These are phyloP conservation scores for Gonocerus acuteangulatus DNA, from an alignment of 2,888 invertebrate species.

Conservation along the genomic window DNA sequence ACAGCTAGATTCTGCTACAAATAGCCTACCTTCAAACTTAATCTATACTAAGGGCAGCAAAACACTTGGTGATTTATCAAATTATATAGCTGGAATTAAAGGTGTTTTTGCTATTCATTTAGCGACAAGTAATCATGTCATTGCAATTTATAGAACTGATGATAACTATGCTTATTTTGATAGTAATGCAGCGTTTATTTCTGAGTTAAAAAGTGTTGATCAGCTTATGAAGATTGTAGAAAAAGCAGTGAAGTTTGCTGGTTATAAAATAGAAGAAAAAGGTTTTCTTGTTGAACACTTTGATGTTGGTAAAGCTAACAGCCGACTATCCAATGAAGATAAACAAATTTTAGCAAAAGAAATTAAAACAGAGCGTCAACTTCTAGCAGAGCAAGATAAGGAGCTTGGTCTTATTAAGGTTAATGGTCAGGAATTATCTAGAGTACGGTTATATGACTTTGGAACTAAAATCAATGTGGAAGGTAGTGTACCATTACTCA, in stretches of 20 bases:
- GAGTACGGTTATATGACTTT: not conserved
- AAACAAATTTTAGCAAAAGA: not conserved
- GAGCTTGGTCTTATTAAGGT: slow-evolving; percentile 1
- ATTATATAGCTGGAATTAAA: not conserved
- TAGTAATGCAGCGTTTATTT: not conserved
- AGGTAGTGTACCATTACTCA: not conserved
- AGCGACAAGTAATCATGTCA: not conserved
- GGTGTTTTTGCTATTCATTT: not conserved
- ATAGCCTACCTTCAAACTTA: not conserved
- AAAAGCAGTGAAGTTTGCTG: not conserved
- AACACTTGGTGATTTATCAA: slow-evolving; percentile 1
- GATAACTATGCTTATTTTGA: not conserved
- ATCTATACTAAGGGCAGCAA: not conserved
- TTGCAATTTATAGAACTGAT: slow-evolving; percentile 1
- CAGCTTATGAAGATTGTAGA: not conserved
- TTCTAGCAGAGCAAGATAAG: not conserved
- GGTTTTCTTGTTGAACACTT: slow-evolving; percentile 3
- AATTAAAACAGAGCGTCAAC: not conserved
- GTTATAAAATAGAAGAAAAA: not conserved
- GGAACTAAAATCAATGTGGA: not conserved
- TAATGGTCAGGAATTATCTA: not conserved
- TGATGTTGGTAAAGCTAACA: not conserved
- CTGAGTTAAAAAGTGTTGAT: slow-evolving; percentile 3
- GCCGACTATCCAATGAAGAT: not conserved
- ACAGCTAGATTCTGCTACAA: slow-evolving; percentile 3